Base-by-base conservation (phyloP, 2,888 invertebrate species). In the Dione vanillae region DNA sequence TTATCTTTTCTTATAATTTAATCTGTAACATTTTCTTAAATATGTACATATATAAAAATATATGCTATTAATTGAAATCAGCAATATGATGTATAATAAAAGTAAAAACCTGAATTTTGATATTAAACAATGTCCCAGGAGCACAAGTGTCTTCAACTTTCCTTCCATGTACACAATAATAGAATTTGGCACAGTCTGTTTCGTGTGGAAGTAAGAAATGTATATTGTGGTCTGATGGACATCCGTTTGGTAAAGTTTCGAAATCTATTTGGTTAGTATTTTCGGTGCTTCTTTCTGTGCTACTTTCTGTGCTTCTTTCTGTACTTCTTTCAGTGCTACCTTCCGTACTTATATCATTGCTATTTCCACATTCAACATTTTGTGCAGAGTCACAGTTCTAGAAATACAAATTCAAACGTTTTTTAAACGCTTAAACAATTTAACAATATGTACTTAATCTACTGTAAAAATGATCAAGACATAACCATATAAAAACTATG, bases 121-220 rank as follows among this genome's bases (percentile, higher is more conserved):
- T 76, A 70, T 86, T 83, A 70, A 90, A 90, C 45, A 80, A 77
- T 0, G 82, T 79, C 0, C 83, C 84, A 0, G 77, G 56, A 0
- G 78, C 76, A 40, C 90, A 90, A 2, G 69, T 61, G 68, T 75
- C 79, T 41, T 78, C 76, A 0, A 84, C 76, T 59, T 77, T 81
- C 0, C 72, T 40, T 0, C 90, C 89, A 64, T 82, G 78, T 16
- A 78, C 80, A 70, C 90, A 90, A 14, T 81, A 79, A 71, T 88
- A 90, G 83, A 79, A 92, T 61, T 88, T 89, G 70, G 86, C 85
- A 59, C 92, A 90, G 54, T 88, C 86, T 0, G 74, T 80, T 0
- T 81, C 82, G 65, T 91, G 88, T 0, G 86, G 73, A 20, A 76
- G 65, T 49, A 75, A 67, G 54, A 74, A 65, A 67, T 78, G 74